Evolutionary conservation across 2,888 invertebrate genomes (phyloP).

Genomic region (Scaptodrosophila latifasciaeformis): DNA sequence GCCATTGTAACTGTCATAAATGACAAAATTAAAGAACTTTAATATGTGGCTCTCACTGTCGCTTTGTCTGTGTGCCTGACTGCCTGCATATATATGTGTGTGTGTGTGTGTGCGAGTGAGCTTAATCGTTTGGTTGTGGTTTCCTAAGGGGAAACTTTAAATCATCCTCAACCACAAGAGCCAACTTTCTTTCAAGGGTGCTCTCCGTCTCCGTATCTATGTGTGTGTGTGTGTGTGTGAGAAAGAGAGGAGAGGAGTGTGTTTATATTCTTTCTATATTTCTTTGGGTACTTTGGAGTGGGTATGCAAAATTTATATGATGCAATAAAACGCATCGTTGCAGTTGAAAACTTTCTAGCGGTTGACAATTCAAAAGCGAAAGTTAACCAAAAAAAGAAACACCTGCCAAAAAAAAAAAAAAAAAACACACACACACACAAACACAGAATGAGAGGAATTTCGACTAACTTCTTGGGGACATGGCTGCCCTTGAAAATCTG

Average conservation of each 20-base stretch:
- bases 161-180: too few relatives aligned
- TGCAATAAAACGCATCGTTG: slow-evolving; percentile 44
- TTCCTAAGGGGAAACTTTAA: too few relatives aligned
- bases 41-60: too few relatives aligned
- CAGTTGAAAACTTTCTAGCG: slow-evolving; percentile 44
- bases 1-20: too few relatives aligned
- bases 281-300: too few relatives aligned
- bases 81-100: background rate
- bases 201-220: too few relatives aligned
- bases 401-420: slow-evolving; percentile 21
- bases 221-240: background rate
- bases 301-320: slow-evolving; percentile 35
- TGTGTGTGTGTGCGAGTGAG: background rate
- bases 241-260: background rate
- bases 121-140: background rate
- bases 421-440: background rate
- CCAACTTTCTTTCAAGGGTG: too few relatives aligned
- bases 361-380: slow-evolving; percentile 46
- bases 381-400: slow-evolving; percentile 27
- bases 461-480: background rate
- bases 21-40: too few relatives aligned
- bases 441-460: too few relatives aligned
- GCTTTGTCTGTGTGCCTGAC: slow-evolving; percentile 2
- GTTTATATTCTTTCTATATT: background rate
- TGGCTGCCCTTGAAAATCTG: slow-evolving; percentile 24